Evolutionary conservation across 2,888 invertebrate genomes (phyloP).

Genomic region (Stenodema calcarata): DNA sequence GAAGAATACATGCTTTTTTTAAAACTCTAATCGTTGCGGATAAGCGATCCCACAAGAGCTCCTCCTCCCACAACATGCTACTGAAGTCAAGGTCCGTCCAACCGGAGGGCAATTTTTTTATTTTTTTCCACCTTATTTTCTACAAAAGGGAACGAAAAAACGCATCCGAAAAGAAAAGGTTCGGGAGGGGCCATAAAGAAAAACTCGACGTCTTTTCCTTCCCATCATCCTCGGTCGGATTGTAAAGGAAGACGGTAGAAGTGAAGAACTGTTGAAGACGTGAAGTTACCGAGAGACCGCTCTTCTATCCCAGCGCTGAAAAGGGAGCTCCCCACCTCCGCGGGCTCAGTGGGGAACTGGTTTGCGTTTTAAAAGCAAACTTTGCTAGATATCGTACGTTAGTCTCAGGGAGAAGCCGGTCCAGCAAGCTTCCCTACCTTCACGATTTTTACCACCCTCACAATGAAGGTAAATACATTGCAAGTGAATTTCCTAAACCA

Average conservation of each 20-base stretch:
- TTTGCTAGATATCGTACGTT: constrained; percentile 50
- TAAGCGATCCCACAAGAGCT: neutral
- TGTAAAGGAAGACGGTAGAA: neutral
- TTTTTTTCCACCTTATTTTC: neutral
- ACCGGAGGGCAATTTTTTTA: neutral
- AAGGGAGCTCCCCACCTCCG: constrained; percentile 17
- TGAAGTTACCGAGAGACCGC: neutral
- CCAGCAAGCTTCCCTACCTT: constrained; percentile 40
- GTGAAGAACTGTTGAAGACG: constrained; percentile 8
- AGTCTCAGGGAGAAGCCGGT: constrained; percentile 46
- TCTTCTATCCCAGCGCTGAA: neutral
- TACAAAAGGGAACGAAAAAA: neutral
- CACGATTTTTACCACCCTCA: neutral
- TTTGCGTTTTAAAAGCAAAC: constrained; percentile 51
- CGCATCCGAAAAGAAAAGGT: neutral
- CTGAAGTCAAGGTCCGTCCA: neutral
- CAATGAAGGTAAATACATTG: constrained; percentile 41
- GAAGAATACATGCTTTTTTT: neutral
- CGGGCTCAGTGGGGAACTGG: constrained; percentile 34
- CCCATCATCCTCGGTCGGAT: neutral
- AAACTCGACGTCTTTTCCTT: neutral
- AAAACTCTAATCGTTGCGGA: neutral
- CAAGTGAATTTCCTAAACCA: neutral
- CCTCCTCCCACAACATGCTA: neutral
- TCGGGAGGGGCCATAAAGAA: neutral